Evolutionary conservation across 2,797 vertebrate genomes (phyloP).

Genomic region (Gobio occitaniae): DNA sequence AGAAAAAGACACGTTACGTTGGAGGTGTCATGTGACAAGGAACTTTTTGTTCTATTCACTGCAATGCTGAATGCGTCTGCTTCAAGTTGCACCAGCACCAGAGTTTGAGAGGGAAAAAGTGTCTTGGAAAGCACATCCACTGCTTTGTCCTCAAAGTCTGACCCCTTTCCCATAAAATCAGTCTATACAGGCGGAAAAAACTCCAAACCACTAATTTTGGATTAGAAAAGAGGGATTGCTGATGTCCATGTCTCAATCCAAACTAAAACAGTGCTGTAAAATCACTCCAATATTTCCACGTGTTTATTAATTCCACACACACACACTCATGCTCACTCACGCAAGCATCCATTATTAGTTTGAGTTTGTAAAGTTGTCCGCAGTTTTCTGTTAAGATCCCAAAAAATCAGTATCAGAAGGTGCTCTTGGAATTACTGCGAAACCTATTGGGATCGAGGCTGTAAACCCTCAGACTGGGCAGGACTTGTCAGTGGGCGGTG

Average conservation of each 20-base stretch:
- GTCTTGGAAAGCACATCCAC: conserved; percentile 46
- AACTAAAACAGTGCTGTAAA: conserved; percentile 62
- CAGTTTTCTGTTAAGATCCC: neutral
- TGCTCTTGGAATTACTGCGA: conserved; percentile 48
- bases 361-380: conserved; percentile 18
- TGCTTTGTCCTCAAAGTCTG: conserved; percentile 39
- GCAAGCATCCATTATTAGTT: conserved; percentile 52
- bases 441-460: conserved; percentile 36
- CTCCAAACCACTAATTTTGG: conserved; percentile 12
- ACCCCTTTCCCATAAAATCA: conserved; percentile 26
- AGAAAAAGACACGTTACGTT: neutral
- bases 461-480: conserved; percentile 86
- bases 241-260: conserved; percentile 33
- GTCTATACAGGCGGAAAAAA: neutral
- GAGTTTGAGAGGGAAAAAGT: neutral
- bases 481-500: conserved; percentile 88
- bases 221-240: conserved; percentile 43
- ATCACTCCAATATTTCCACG: conserved; percentile 66
- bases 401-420: conserved; percentile 12
- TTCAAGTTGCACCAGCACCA: conserved; percentile 30
- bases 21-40: neutral
- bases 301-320: conserved; percentile 60
- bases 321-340: conserved; percentile 61
- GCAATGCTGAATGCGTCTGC: conserved; percentile 7
- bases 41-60: neutral